Conservation (phyloP, 2,113 vertebrate species). For the Zosterops lateralis region DNA sequence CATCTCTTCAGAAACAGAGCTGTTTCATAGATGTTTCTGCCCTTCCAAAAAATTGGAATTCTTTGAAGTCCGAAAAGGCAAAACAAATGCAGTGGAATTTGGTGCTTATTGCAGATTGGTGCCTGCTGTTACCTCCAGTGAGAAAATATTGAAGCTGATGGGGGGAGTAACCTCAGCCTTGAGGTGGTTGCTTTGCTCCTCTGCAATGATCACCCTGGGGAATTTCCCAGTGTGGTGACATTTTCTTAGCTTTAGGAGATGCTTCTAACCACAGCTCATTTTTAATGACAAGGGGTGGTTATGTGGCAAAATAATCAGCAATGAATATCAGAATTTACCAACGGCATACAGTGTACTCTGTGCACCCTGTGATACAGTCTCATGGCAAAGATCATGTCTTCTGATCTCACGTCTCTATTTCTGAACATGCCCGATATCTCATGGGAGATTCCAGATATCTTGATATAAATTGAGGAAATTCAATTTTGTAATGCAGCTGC, state of each 20-base stretch:
- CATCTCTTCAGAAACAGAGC: background rate
- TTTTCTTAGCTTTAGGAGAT: background rate
- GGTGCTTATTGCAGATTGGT: background rate
- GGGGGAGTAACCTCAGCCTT: background rate
- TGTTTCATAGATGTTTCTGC: background rate
- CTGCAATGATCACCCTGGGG: background rate
- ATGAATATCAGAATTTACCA: background rate
- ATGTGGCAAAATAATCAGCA: background rate
- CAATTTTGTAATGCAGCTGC: background rate
- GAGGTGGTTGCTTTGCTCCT: background rate
- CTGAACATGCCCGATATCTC: background rate
- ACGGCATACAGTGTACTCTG: accelerated
- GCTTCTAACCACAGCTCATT: background rate
- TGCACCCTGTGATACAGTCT: background rate
- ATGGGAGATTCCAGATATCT: background rate
- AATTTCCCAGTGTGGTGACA: background rate
- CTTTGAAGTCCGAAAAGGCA: background rate
- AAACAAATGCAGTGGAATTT: background rate
- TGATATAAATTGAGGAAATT: background rate
- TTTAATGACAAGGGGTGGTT: background rate
- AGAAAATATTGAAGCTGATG: background rate
- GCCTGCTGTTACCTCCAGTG: background rate
- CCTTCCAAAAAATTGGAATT: background rate
- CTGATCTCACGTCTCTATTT: background rate
- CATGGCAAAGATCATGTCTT: background rate